These are phyloP conservation scores for Electrophaes corylata DNA, from an alignment of 2,888 invertebrate species.

Conservation along the genomic window DNA sequence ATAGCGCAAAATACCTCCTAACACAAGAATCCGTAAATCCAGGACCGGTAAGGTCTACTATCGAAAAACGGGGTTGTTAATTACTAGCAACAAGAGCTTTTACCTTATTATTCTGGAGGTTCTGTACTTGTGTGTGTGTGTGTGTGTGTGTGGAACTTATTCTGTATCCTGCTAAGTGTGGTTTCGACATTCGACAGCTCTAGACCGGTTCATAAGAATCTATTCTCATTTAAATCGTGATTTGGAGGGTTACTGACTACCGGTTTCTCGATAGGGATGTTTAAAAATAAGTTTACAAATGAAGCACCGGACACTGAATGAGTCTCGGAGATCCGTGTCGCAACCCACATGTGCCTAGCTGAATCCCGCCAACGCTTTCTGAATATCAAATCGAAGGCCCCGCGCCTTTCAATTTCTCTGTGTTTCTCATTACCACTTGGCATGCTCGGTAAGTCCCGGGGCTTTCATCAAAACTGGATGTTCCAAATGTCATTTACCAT, in stretches of 20 bases:
- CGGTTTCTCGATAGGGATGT: conserved; percentile 26
- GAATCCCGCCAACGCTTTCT: conserved; percentile 68
- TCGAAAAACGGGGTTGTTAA: too few relatives aligned
- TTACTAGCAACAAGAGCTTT: too few relatives aligned
- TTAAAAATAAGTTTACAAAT: conserved; percentile 45
- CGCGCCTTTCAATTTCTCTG: conserved; percentile 67
- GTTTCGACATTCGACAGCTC: neutral
- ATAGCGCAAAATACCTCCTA: too few relatives aligned
- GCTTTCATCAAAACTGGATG: conserved; percentile 49
- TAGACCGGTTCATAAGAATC: conserved; percentile 18
- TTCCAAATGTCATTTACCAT: conserved; percentile 44
- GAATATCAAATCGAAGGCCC: conserved; percentile 71
- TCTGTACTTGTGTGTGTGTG: too few relatives aligned
- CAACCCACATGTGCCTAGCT: conserved; percentile 72
- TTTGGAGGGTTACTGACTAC: conserved; percentile 16
- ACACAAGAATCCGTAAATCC: too few relatives aligned
- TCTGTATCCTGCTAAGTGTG: neutral
- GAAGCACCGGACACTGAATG: conserved; percentile 49
- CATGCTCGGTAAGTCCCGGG: conserved; percentile 49
- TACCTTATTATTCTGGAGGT: too few relatives aligned
- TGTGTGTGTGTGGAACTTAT: too few relatives aligned
- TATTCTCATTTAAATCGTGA: conserved; percentile 34
- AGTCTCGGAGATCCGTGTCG: conserved; percentile 68
- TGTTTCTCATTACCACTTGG: conserved; percentile 54
- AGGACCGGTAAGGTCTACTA: too few relatives aligned